These are phyloP conservation scores for Lepidurus apus DNA, from an alignment of 1,140 invertebrate species.

Conservation along the genomic window DNA sequence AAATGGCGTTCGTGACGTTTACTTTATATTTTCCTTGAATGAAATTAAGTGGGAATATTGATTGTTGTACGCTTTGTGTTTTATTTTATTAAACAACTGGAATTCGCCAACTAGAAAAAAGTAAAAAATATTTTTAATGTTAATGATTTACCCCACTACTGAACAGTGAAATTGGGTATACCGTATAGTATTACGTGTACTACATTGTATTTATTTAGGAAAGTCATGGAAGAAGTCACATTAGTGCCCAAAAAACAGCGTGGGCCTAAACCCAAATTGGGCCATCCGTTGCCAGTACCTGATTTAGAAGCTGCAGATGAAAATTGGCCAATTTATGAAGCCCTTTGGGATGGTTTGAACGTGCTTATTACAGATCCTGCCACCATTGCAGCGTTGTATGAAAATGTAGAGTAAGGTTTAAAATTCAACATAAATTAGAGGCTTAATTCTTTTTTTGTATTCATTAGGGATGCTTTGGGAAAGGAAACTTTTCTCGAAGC, in stretches of 20 bases:
- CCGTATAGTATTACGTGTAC: too few species aligned
- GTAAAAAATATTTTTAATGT: too few species aligned
- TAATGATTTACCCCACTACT: too few species aligned
- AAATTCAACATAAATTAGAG: not conserved
- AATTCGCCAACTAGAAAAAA: too few species aligned
- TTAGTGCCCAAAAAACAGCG: not conserved
- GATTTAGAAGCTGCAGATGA: not conserved
- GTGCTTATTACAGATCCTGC: not conserved
- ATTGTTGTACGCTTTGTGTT: too few species aligned
- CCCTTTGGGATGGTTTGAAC: not conserved
- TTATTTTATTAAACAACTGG: too few species aligned
- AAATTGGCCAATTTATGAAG: conserved; percentile 8
- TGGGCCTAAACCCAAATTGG: not conserved
- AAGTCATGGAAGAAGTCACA: conserved; percentile 1
- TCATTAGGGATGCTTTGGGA: not conserved
- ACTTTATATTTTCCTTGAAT: too few species aligned
- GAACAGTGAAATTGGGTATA: too few species aligned
- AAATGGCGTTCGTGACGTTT: too few species aligned
- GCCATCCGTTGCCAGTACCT: not conserved
- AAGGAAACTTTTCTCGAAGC: not conserved
- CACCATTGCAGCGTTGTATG: not conserved
- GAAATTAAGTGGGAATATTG: too few species aligned
- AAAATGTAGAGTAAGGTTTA: not conserved
- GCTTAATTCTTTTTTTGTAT: not conserved
- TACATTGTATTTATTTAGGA: not conserved